phyloP scores from a whole-genome alignment of 2,797 vertebrate genomes.

The Catamblyrhynchus diadema region DNA sequence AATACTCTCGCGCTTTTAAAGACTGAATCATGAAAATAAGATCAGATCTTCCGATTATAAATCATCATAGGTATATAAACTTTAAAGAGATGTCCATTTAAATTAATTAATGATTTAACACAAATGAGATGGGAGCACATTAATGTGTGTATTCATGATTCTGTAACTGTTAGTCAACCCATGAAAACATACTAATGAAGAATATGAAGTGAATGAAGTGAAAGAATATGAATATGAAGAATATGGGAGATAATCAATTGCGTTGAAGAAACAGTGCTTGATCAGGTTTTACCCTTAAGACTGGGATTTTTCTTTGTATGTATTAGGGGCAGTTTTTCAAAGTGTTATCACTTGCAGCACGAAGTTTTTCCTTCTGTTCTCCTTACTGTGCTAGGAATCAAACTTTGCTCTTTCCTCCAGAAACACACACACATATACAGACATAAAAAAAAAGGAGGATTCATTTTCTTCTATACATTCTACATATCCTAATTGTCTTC shows the following conservation, averaged over 20 bases:
- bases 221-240: too few relatives aligned
- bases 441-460: background rate
- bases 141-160: background rate
- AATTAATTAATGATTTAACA: background rate
- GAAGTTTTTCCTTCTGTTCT: background rate
- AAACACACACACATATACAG: too few relatives aligned
- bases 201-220: background rate
- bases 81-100: background rate
- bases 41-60: background rate
- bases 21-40: background rate
- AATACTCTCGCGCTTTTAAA: background rate
- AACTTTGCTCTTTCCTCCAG: background rate
- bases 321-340: background rate
- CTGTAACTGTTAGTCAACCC: background rate
- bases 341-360: fast-evolving
- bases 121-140: background rate
- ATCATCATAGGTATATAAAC: background rate
- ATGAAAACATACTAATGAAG: background rate
- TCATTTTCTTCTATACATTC: background rate
- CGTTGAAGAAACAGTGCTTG: background rate
- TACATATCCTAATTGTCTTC: background rate
- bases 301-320: background rate
- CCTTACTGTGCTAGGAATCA: background rate
- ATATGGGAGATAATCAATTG: background rate
- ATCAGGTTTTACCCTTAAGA: background rate